These are phyloP conservation scores for Gambusia affinis DNA, from an alignment of 2,113 vertebrate genomes.

Conservation along the genomic window DNA sequence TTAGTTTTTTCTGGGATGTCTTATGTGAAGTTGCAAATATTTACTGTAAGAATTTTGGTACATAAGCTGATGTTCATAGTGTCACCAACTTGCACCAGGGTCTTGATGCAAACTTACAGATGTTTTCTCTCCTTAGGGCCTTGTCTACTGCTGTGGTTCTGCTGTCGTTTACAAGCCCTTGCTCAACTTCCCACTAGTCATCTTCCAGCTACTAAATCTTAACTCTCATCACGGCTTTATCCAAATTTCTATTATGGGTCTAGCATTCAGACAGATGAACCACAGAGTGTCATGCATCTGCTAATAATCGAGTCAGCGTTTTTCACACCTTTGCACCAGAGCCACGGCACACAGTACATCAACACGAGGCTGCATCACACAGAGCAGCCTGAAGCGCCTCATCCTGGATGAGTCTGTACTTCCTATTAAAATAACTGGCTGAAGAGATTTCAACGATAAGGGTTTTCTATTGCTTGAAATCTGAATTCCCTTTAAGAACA, in stretches of 20 bases:
- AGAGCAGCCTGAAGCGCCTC: background rate
- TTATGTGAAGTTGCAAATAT: no score
- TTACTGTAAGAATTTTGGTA: no score
- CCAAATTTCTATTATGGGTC: background rate
- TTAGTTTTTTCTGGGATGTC: no score
- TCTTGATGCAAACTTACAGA: no score
- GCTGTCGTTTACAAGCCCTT: background rate
- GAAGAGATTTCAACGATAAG: background rate
- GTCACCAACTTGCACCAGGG: no score
- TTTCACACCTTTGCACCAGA: background rate
- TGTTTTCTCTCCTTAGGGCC: no score
- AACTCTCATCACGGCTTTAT: background rate
- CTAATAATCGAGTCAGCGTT: background rate
- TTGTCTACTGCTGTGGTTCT: no score
- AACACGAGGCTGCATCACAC: background rate
- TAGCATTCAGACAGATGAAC: background rate
- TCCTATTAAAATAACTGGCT: background rate
- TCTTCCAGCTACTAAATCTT: background rate
- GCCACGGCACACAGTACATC: background rate
- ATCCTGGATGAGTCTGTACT: background rate
- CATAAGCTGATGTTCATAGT: no score
- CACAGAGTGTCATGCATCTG: background rate
- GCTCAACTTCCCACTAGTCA: background rate
- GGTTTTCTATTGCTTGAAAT: background rate
- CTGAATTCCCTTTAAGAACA: background rate